phyloP scores from a whole-genome alignment of 2,888 invertebrate genomes.

The Drosophila mimetica region DNA sequence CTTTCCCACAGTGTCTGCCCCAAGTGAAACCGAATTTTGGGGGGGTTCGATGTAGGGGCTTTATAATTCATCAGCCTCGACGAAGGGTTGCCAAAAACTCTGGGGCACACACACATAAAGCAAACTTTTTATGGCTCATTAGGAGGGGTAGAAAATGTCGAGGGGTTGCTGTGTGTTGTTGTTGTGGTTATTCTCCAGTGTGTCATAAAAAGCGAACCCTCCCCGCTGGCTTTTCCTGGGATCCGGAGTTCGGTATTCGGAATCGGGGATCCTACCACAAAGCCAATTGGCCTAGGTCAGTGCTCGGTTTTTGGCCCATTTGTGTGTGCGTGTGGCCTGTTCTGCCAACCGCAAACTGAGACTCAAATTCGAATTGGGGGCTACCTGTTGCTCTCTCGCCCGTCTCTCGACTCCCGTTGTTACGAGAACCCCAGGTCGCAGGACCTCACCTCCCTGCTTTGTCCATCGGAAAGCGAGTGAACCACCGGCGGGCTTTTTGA shows the following conservation, averaged over 20 bases:
- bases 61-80: constrained; percentile 50
- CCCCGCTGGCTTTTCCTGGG: constrained; percentile 37
- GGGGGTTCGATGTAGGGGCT: constrained; percentile 22
- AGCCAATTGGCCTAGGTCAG: constrained; percentile 79
- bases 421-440: constrained; percentile 2
- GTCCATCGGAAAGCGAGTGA: constrained; percentile 4
- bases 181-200: constrained; percentile 35
- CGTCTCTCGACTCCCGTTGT: constrained; percentile 27
- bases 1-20: constrained; percentile 2
- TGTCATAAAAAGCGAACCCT: constrained; percentile 74
- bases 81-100: constrained; percentile 70
- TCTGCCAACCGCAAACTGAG: constrained; percentile 53
- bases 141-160: constrained; percentile 50
- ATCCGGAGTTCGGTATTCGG: constrained; percentile 34
- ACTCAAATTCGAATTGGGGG: constrained; percentile 25
- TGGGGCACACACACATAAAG: constrained; percentile 30
- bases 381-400: constrained; percentile 65
- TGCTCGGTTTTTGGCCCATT: constrained; percentile 39
- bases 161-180: constrained; percentile 25
- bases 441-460: not conserved
- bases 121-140: constrained; percentile 75
- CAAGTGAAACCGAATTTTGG: not conserved
- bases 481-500: constrained; percentile 44
- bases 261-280: constrained; percentile 72
- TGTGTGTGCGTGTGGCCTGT: constrained; percentile 60